Conservation (phyloP, 2,113 vertebrate species). For the Nipponia nippon region DNA sequence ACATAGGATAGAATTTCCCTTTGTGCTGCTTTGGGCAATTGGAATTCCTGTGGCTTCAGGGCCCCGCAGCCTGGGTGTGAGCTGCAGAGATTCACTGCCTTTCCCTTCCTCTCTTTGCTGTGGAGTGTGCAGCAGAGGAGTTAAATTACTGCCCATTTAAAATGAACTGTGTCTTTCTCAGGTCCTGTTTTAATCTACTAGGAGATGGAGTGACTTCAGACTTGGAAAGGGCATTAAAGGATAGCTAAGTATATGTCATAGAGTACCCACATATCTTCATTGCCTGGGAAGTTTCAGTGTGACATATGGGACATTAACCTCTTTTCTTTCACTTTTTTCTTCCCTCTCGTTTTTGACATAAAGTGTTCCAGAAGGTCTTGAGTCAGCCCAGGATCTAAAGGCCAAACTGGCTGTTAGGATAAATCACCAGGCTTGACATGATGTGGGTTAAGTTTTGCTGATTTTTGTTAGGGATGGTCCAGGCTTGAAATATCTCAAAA, state of each 20-base stretch:
- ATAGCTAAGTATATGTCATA: neutral
- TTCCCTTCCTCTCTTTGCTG: neutral
- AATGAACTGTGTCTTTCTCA: neutral
- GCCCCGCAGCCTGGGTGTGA: neutral
- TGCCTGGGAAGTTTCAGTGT: neutral
- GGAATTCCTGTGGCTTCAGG: neutral
- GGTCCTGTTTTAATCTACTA: conserved; percentile 20
- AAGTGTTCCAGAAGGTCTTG: conserved; percentile 14
- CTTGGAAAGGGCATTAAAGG: conserved; percentile 10
- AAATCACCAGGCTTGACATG: neutral
- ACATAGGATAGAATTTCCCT: neutral
- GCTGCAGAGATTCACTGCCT: neutral
- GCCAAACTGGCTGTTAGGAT: neutral
- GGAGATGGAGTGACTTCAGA: conserved; percentile 6
- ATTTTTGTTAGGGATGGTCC: neutral
- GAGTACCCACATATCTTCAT: neutral
- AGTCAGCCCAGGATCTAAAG: conserved; percentile 5
- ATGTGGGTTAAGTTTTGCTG: neutral
- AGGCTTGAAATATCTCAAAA: neutral
- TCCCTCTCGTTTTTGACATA: neutral
- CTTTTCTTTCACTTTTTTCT: neutral
- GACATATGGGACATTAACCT: neutral
- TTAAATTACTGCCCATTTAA: conserved; percentile 23
- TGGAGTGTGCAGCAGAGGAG: neutral
- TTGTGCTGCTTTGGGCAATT: neutral